phyloP scores from a whole-genome alignment of 2,888 invertebrate genomes.

The Xylota sylvarum region DNA sequence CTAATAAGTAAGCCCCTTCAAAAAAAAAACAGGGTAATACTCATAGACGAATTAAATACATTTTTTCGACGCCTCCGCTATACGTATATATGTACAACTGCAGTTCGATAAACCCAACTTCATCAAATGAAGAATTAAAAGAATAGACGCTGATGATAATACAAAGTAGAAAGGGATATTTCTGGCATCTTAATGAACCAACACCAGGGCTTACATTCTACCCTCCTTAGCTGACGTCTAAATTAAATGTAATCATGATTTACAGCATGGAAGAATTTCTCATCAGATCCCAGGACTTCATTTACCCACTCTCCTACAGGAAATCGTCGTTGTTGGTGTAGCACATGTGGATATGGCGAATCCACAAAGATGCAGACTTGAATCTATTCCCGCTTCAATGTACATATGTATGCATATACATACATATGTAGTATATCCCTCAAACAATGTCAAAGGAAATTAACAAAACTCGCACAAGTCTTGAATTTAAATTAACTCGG shows the following conservation, averaged over 20 bases:
- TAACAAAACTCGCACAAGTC: conserved; percentile 73
- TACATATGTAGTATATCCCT: conserved; percentile 30
- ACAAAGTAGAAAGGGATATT: conserved; percentile 22
- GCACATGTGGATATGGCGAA: conserved; percentile 53
- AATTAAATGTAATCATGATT: conserved; percentile 83
- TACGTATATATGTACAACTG: conserved; percentile 10
- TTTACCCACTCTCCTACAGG: conserved; percentile 4
- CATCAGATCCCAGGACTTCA: conserved; percentile 51
- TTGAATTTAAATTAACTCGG: conserved; percentile 72
- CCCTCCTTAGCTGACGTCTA: conserved; percentile 69
- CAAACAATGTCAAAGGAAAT: conserved; percentile 74
- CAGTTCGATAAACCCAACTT: conserved; percentile 48
- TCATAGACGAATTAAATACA: no score
- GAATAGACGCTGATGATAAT: conserved; percentile 48
- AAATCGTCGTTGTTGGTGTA: conserved; percentile 17
- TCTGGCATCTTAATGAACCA: conserved; percentile 64
- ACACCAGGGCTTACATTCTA: conserved; percentile 24
- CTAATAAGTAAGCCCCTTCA: no score
- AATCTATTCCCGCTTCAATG: conserved; percentile 29
- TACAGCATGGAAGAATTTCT: conserved; percentile 80
- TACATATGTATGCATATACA: not conserved
- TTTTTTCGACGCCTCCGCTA: not conserved
- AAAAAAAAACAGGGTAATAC: no score
- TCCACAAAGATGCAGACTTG: conserved; percentile 20
- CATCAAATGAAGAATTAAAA: conserved; percentile 49